Conservation (phyloP, 2,888 invertebrate genomes). For the Caenorhabditis zanzibari region DNA sequence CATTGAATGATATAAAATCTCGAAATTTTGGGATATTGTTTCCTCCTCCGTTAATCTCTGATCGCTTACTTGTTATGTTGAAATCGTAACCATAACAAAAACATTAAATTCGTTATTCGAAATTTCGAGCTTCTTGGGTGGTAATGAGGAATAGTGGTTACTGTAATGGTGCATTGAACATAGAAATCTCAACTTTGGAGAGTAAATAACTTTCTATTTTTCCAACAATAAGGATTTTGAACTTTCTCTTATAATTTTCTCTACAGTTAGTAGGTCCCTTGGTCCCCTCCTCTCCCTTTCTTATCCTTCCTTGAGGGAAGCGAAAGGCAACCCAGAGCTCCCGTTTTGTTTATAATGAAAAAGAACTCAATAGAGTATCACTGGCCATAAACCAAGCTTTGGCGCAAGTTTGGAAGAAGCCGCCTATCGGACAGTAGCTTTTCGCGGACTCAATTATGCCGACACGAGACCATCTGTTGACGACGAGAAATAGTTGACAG, state of each 20-base stretch:
- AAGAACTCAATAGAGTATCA: conserved; percentile 1
- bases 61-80: no score
- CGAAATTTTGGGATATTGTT: no score
- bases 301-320: not conserved
- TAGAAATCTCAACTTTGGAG: no score
- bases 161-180: no score
- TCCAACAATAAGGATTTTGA: no score
- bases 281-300: not conserved
- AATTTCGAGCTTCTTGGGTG: no score
- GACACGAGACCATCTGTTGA: conserved; percentile 41
- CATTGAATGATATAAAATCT: no score
- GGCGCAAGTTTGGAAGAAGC: conserved; percentile 23
- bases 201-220: no score
- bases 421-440: conserved; percentile 45
- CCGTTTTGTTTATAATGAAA: conserved; percentile 29
- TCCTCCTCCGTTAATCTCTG: no score
- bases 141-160: no score
- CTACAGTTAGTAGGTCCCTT: not conserved
- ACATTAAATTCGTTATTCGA: no score
- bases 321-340: not conserved
- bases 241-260: not conserved
- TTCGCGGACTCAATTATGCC: conserved; percentile 52
- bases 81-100: no score
- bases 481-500: conserved; percentile 42
- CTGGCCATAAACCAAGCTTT: conserved; percentile 18